Conservation (phyloP, 2,888 invertebrate genomes). For the Geophilus truncorum region DNA sequence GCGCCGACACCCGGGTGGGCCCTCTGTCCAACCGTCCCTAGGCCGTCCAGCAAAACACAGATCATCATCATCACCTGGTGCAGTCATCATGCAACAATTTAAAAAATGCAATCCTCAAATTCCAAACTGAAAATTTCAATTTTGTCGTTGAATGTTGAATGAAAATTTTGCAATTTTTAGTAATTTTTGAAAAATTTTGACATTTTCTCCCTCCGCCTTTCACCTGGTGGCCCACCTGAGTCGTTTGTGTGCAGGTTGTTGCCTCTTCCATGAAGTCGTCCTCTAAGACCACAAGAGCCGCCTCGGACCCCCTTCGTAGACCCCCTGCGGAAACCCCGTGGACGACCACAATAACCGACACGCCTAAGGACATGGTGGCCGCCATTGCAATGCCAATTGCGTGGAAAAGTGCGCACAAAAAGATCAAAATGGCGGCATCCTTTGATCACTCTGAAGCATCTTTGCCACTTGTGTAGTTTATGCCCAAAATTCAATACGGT, state of each 20-base stretch:
- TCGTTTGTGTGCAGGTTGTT: not conserved
- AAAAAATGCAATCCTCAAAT: not conserved
- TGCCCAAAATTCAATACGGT: too few relatives aligned
- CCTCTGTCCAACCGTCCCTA: too few relatives aligned
- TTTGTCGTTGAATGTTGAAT: too few relatives aligned
- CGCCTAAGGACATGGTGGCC: constrained; percentile 1
- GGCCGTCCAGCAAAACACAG: not conserved
- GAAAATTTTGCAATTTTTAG: not conserved
- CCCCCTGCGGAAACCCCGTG: not conserved
- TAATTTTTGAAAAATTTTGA: not conserved
- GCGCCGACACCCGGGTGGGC: not conserved
- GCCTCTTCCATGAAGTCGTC: constrained; percentile 4
- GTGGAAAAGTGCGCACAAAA: constrained; percentile 1
- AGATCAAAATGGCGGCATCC: not conserved
- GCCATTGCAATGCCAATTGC: not conserved
- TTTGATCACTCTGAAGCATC: too few relatives aligned
- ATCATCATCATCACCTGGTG: not conserved
- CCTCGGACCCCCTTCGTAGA: not conserved
- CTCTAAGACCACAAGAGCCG: not conserved
- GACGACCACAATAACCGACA: not conserved
- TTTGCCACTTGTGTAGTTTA: too few relatives aligned
- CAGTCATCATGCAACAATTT: not conserved
- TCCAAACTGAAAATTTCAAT: too few relatives aligned
- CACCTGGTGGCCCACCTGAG: not conserved
- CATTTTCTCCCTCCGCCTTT: not conserved